Evolutionary conservation across 1,140 invertebrate genomes (phyloP), one percentile per base, ranked within the genome.

Genomic region (Thaumatotibia leucotreta): DNA sequence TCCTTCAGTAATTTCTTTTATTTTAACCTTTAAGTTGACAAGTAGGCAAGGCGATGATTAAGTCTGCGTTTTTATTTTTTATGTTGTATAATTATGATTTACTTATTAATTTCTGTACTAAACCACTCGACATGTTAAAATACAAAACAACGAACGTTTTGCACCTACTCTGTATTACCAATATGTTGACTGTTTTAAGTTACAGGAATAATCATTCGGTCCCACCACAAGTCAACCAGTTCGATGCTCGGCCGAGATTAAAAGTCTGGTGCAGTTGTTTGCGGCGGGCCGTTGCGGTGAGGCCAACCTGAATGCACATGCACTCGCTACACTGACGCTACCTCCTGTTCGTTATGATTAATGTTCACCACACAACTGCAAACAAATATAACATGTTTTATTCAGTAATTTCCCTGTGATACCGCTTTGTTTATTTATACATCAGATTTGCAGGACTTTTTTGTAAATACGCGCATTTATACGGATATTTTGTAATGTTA

Each of bases 251-350:
- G 73, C 72, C 68, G 69, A 80, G 75, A 83, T 83, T 85, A 85
- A 84, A 85, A 85, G 72, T 76, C 77, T 72, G 62, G 65, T 67
- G 70, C 79, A 76, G 73, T 83, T 78, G 79, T 83, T 77, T 77
- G 81, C 73, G 79, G 77, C 64, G 58, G 61, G 67, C 66, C 54
- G 64, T 61, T 68, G 39, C 63, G 72, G 58, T 63, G 52, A 27
- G 52, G 2, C 23, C 52, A 58, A 58, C 68, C 71, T 80, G 73
- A 76, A 80, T 75, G 72, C 79, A 76, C 66, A 76, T 79, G 69
- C 77, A 78, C 71, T 73, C 72, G 74, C 58, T 67, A 69, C 74
- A 73, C 68, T 68, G 66, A 71, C 74, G 70, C 63, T 63, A 67
- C 75, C 75, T 74, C 61, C 70, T 70, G 62, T 71, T 73, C 70